These are phyloP conservation scores for Drosophila repleta DNA, from an alignment of 1,140 invertebrate genomes.

Conservation along the genomic window DNA sequence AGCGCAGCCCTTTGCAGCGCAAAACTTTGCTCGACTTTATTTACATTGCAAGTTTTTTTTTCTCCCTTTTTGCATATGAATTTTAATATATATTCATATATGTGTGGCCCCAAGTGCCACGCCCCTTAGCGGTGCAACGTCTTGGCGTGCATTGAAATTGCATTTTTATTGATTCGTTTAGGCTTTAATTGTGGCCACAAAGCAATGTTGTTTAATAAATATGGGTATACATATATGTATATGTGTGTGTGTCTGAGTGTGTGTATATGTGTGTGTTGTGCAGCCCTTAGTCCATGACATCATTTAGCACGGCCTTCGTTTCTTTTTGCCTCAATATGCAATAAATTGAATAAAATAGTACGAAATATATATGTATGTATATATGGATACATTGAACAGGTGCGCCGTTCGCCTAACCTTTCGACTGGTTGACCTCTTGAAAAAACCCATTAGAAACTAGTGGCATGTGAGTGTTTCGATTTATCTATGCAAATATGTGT, in stretches of 20 bases:
- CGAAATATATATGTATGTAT: background rate
- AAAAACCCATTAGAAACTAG: background rate
- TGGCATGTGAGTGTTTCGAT: background rate
- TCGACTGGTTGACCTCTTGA: conserved; percentile 23
- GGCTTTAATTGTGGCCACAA: conserved; percentile 29
- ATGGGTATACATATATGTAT: background rate
- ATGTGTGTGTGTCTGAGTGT: background rate
- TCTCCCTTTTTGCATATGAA: conserved; percentile 39
- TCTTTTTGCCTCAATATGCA: conserved; percentile 4
- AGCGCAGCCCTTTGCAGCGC: background rate
- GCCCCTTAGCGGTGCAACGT: background rate
- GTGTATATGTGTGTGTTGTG: background rate
- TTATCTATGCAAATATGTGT: conserved; percentile 1
- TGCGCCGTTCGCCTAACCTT: conserved; percentile 28
- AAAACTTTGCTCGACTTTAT: conserved; percentile 34
- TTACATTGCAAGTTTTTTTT: conserved; percentile 38
- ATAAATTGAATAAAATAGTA: conserved; percentile 16
- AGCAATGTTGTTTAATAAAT: background rate
- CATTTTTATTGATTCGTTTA: conserved; percentile 50
- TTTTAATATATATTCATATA: conserved; percentile 23
- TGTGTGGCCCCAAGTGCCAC: background rate
- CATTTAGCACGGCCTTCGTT: conserved; percentile 29
- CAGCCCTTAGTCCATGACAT: conserved; percentile 38
- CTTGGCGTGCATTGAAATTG: conserved; percentile 31
- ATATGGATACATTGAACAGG: conserved; percentile 15